Percentiles rank a stretch among this genome's conserved stretches.
These are phyloP conservation scores for Pachycephala philippinensis DNA, from an alignment of 2,113 vertebrate species.

Conservation along the genomic window DNA sequence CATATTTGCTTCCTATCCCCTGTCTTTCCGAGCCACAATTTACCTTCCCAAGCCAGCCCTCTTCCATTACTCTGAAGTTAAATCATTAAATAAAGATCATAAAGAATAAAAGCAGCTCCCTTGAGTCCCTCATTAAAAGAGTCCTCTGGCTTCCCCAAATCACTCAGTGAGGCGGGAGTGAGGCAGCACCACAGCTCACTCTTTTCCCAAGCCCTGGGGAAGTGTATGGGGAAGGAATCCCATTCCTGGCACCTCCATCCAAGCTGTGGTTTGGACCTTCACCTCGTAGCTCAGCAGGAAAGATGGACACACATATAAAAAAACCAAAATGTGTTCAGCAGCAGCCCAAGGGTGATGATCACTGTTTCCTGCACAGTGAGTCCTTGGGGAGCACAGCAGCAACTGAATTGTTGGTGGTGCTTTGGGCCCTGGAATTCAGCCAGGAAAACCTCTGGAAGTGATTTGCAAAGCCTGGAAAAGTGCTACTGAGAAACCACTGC, in stretches of 20 bases:
- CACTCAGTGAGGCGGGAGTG: fast-evolving
- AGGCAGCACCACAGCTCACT: neutral
- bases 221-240: neutral
- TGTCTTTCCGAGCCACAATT: neutral
- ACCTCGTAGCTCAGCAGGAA: neutral
- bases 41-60: neutral
- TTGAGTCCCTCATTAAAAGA: neutral
- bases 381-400: neutral
- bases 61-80: neutral
- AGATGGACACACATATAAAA: fast-evolving
- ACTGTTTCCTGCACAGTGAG: fast-evolving
- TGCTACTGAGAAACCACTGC: neutral
- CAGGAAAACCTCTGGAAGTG: neutral
- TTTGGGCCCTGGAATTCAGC: neutral
- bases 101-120: neutral
- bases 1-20: neutral
- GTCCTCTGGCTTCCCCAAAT: neutral
- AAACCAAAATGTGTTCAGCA: fast-evolving
- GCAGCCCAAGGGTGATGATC: neutral
- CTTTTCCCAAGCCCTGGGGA: neutral
- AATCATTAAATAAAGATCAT: slow-evolving; percentile 35
- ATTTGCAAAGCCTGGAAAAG: neutral
- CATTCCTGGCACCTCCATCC: neutral
- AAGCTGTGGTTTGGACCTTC: neutral
- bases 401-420: neutral